phyloP scores from a whole-genome alignment of 2,113 vertebrate genomes.

The Sinocyclocheilus grahami region DNA sequence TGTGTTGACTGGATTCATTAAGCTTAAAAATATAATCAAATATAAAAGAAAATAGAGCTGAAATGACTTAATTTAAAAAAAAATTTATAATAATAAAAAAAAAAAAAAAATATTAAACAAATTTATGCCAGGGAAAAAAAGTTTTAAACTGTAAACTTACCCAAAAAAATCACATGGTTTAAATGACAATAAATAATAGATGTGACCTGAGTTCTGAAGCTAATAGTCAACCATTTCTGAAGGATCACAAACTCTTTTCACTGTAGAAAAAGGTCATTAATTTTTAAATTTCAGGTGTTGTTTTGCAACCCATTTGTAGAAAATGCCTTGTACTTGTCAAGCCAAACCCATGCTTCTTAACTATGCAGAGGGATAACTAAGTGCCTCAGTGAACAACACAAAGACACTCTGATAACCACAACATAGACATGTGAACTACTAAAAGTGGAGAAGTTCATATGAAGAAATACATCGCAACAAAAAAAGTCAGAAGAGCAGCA shows the following conservation, averaged over 20 bases:
- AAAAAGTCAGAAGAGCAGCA: neutral
- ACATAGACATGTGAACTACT: neutral
- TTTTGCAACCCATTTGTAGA: neutral
- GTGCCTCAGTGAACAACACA: neutral
- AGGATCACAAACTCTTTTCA: neutral
- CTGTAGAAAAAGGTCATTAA: neutral
- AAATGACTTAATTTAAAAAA: too few relatives aligned
- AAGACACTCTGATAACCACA: neutral
- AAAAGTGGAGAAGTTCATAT: too few relatives aligned
- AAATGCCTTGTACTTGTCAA: neutral
- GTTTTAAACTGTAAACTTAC: too few relatives aligned
- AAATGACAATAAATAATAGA: neutral
- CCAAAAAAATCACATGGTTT: too few relatives aligned
- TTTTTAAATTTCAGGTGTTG: neutral
- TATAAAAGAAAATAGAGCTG: too few relatives aligned
- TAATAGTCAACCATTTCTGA: neutral
- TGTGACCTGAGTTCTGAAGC: neutral
- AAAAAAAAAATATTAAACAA: too few relatives aligned
- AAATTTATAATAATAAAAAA: too few relatives aligned
- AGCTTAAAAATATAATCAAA: too few relatives aligned
- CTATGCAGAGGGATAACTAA: neutral
- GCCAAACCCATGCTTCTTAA: neutral
- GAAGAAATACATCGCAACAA: neutral
- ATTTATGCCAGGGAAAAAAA: too few relatives aligned
- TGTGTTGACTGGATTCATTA: too few relatives aligned